Evolutionary conservation across 2,888 invertebrate species (phyloP).

Genomic region (Chalcosyrphus nemorum): DNA sequence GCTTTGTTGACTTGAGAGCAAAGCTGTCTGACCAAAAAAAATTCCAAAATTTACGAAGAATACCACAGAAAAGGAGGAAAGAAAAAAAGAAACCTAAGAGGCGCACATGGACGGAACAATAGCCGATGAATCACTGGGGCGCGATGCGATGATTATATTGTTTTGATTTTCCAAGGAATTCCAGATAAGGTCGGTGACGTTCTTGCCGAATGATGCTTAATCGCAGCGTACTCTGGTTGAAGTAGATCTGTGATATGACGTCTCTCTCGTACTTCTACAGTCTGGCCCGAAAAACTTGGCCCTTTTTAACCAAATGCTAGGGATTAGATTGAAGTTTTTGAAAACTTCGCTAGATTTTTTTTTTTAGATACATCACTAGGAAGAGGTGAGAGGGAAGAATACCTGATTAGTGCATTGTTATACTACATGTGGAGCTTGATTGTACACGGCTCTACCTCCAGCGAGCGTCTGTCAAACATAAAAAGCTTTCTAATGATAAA

Average conservation of each 20-base stretch:
- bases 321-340: background rate
- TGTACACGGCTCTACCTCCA: too few relatives aligned
- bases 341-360: background rate
- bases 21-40: slow-evolving; percentile 12
- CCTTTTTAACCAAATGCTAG: background rate
- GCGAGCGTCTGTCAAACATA: too few relatives aligned
- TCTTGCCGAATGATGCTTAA: background rate
- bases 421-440: too few relatives aligned
- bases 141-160: slow-evolving; percentile 39
- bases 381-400: too few relatives aligned
- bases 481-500: too few relatives aligned
- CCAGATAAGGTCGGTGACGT: slow-evolving; percentile 60
- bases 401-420: too few relatives aligned
- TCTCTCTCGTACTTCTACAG: background rate
- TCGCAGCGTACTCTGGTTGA: slow-evolving; percentile 15
- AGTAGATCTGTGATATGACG: background rate
- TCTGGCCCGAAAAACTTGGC: background rate
- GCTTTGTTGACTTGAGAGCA: background rate
- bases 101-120: slow-evolving; percentile 39
- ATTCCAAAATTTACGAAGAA: slow-evolving; percentile 29
- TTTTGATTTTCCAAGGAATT: slow-evolving; percentile 52
- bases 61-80: background rate
- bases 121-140: slow-evolving; percentile 52
- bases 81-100: background rate
- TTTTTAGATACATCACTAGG: too few relatives aligned